A percentile compares a stretch with the other conserved stretches of the same genome.
Evolutionary conservation across 2,797 vertebrate species (phyloP).

Genomic region (Crocodylus rhombifer): DNA sequence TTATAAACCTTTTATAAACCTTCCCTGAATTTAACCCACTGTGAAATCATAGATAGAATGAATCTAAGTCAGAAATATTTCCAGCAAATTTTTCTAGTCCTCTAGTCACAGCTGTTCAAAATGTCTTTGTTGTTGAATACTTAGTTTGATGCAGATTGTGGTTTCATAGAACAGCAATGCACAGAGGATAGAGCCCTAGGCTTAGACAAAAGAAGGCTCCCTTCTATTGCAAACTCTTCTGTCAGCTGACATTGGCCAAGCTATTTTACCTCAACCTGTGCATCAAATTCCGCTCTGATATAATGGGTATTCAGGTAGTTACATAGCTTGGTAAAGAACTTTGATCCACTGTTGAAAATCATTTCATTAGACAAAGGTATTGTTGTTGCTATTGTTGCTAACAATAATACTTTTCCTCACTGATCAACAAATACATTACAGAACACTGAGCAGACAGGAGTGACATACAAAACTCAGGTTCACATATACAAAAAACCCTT

Average conservation of each 20-base stretch:
- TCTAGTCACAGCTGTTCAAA: not conserved
- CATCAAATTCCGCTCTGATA: not conserved
- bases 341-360: not conserved
- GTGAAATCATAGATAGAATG: not conserved
- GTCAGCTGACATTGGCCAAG: not conserved
- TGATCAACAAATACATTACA: not conserved
- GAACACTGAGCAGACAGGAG: not conserved
- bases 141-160: not conserved
- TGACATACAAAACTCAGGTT: not conserved
- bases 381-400: not conserved
- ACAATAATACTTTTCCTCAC: not conserved
- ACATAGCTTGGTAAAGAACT: too few species aligned
- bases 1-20: not conserved
- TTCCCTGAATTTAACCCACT: not conserved
- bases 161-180: not conserved
- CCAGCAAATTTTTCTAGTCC: not conserved
- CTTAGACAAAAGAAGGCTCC: not conserved
- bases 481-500: accelerated
- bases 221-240: not conserved
- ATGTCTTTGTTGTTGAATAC: not conserved
- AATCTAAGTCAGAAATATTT: not conserved
- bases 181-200: not conserved
- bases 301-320: too few species aligned
- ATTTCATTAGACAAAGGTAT: not conserved
- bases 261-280: not conserved